Percentiles rank a stretch among this genome's conserved stretches.
phyloP scores from a whole-genome alignment of 2,113 vertebrate genomes.

The Gymnogyps californianus region DNA sequence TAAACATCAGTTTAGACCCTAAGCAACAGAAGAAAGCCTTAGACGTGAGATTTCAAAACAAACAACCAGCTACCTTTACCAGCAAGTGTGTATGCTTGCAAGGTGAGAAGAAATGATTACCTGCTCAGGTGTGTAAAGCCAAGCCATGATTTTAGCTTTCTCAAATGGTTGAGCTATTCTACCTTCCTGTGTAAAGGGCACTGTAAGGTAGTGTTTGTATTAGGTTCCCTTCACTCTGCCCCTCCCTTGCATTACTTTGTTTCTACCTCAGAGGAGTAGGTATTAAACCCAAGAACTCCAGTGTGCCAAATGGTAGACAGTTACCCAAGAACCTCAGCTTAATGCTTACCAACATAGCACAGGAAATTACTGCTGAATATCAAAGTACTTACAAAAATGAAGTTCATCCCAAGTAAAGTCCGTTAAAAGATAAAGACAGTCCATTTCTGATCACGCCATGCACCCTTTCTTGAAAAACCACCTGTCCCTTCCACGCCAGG shows the following conservation, averaged over 20 bases:
- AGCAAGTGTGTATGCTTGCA: background rate
- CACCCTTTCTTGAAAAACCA: background rate
- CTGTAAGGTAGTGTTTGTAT: background rate
- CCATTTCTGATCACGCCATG: background rate
- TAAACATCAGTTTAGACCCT: background rate
- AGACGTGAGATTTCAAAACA: background rate
- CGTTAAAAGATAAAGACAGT: background rate
- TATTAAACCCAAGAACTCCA: background rate
- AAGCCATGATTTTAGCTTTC: background rate
- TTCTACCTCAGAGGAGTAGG: background rate
- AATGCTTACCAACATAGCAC: background rate
- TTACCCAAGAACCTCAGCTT: background rate
- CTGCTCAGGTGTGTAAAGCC: background rate
- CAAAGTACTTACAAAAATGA: slow-evolving; percentile 18
- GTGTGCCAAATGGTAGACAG: background rate
- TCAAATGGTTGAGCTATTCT: background rate
- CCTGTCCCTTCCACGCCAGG: background rate
- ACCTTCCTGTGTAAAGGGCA: background rate
- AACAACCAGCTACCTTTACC: background rate
- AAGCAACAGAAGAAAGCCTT: background rate
- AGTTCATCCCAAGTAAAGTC: background rate
- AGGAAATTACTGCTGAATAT: background rate
- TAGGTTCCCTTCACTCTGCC: background rate
- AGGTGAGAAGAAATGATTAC: background rate
- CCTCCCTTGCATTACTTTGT: background rate